Evolutionary conservation across 2,797 vertebrate species (phyloP).

Genomic region (Enteromius afrohamiltoni): DNA sequence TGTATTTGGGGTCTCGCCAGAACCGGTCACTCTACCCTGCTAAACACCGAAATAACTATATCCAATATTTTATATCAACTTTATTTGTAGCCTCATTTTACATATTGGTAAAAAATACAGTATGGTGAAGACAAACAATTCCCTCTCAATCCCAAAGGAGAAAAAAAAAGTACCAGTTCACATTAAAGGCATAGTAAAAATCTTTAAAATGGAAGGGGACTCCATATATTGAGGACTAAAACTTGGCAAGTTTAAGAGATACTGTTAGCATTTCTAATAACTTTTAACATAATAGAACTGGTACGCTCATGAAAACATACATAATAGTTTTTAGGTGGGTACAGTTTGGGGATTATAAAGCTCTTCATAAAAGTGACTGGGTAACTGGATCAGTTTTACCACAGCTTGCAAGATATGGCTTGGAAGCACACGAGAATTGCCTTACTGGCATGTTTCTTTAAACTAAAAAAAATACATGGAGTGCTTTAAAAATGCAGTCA

Average conservation of each 20-base stretch:
- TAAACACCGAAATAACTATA: neutral
- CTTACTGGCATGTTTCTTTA: neutral
- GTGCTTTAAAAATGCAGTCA: constrained; percentile 13
- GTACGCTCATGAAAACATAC: constrained; percentile 22
- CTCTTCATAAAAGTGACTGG: constrained; percentile 23
- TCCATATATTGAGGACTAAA: constrained; percentile 38
- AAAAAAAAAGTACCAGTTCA: constrained; percentile 41
- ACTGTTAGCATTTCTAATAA: neutral
- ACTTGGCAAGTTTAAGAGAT: constrained; percentile 55
- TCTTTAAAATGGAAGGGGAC: constrained; percentile 48
- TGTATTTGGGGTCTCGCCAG: too few relatives aligned
- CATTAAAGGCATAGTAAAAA: constrained; percentile 50
- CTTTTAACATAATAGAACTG: constrained; percentile 12
- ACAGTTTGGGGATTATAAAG: constrained; percentile 34
- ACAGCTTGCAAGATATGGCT: constrained; percentile 47
- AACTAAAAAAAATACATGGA: neutral
- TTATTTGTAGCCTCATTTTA: constrained; percentile 73
- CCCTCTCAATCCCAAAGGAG: constrained; percentile 34
- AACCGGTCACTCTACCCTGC: neutral
- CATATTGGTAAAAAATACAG: constrained; percentile 78
- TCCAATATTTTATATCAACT: constrained; percentile 60
- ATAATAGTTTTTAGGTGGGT: neutral
- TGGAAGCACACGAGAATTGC: constrained; percentile 56
- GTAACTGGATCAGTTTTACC: constrained; percentile 10
- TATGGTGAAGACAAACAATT: constrained; percentile 61